Percentiles rank a stretch among this genome's conserved stretches.
Conservation (phyloP, 2,888 invertebrate genomes). For the Cerastoderma edule region DNA sequence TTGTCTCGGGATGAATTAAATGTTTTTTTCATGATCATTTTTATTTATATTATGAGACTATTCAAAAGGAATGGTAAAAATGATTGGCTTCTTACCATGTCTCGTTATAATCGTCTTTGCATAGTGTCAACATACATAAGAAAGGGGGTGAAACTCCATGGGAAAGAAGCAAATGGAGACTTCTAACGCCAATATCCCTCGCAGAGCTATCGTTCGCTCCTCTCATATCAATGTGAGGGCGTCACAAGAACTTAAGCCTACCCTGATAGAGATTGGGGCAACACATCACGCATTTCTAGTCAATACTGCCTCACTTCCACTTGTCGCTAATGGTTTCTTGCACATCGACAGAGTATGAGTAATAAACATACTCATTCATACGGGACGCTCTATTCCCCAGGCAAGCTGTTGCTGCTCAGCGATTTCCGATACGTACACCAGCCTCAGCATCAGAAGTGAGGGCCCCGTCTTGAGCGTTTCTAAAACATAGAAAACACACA, state of each 20-base stretch:
- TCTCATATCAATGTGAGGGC: not conserved
- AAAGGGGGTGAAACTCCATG: too few species aligned
- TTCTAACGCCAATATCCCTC: too few species aligned
- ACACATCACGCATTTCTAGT: not conserved
- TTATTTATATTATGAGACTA: too few species aligned
- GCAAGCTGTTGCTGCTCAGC: slow-evolving; percentile 2
- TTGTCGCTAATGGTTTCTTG: not conserved
- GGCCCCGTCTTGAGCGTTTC: not conserved
- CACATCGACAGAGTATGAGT: not conserved
- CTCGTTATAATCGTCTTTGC: too few species aligned
- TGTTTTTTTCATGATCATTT: too few species aligned
- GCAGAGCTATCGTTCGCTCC: too few species aligned
- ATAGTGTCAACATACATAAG: too few species aligned
- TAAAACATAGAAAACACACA: slow-evolving; percentile 3
- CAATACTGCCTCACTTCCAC: not conserved
- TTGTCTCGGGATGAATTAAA: too few species aligned
- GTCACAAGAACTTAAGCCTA: not conserved
- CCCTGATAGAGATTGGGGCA: not conserved
- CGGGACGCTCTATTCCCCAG: not conserved
- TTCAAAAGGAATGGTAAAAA: too few species aligned
- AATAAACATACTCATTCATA: slow-evolving; percentile 5
- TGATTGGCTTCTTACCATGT: too few species aligned
- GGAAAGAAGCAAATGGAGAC: too few species aligned
- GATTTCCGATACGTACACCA: slow-evolving; percentile 6
- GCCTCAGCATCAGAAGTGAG: not conserved